Percentiles rank a stretch among this genome's conserved stretches.
Conservation (phyloP, 2,888 invertebrate genomes). For the Blastobasis lacticolella region DNA sequence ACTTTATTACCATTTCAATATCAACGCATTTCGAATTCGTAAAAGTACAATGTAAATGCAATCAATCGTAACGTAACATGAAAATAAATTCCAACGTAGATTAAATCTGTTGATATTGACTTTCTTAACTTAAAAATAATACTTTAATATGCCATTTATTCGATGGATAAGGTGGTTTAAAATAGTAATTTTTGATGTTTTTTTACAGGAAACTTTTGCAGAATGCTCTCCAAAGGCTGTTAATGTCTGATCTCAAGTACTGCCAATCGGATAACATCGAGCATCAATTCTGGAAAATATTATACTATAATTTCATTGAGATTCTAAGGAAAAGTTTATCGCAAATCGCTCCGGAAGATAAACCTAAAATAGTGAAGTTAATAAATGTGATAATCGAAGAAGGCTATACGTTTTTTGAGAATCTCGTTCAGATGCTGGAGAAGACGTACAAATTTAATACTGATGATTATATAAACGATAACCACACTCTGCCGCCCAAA, state of each 20-base stretch:
- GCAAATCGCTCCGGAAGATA: conserved; percentile 75
- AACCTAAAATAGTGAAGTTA: conserved; percentile 77
- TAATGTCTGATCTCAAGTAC: conserved; percentile 87
- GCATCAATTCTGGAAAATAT: conserved; percentile 92
- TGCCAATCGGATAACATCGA: conserved; percentile 91
- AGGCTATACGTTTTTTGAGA: conserved; percentile 85
- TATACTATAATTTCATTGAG: conserved; percentile 92
- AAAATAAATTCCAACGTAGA: too few relatives aligned
- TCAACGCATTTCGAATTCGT: too few relatives aligned
- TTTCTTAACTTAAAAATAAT: too few relatives aligned
- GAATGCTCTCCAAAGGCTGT: conserved; percentile 77
- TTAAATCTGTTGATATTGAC: too few relatives aligned
- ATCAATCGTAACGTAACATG: too few relatives aligned
- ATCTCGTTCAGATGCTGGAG: conserved; percentile 82
- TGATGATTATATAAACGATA: conserved; percentile 75
- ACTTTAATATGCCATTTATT: too few relatives aligned
- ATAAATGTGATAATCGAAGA: conserved; percentile 84
- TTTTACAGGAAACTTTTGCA: conserved; percentile 75
- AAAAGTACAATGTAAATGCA: too few relatives aligned
- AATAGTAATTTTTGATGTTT: neutral
- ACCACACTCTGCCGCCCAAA: conserved; percentile 74
- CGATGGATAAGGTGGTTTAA: too few relatives aligned
- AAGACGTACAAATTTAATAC: conserved; percentile 83
- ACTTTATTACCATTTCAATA: too few relatives aligned
- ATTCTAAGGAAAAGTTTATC: conserved; percentile 80